phyloP scores from a whole-genome alignment of 2,888 invertebrate genomes.

The Pachydiplax longipennis region DNA sequence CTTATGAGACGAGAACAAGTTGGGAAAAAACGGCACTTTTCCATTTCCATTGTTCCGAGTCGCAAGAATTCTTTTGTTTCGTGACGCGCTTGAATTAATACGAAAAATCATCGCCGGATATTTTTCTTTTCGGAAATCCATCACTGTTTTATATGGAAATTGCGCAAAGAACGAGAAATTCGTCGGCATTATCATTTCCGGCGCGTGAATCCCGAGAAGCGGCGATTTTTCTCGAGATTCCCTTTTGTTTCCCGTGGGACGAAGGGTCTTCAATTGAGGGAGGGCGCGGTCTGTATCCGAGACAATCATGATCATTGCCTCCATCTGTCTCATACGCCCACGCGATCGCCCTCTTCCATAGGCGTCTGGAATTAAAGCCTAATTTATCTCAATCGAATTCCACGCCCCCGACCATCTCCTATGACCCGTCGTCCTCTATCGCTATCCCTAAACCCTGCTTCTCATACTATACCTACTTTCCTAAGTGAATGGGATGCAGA shows the following conservation, averaged over 20 bases:
- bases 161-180: not conserved
- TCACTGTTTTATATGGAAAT: not conserved
- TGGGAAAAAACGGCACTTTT: too few relatives aligned
- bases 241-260: not conserved
- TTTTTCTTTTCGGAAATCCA: too few relatives aligned
- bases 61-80: too few relatives aligned
- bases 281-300: conserved; percentile 26
- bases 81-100: too few relatives aligned
- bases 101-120: too few relatives aligned
- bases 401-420: not conserved
- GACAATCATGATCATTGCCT: conserved; percentile 38
- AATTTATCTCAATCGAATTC: conserved; percentile 43
- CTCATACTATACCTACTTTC: not conserved
- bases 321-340: conserved; percentile 41
- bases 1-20: too few relatives aligned
- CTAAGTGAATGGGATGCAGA: not conserved
- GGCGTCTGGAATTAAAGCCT: conserved; percentile 42
- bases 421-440: not conserved
- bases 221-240: not conserved
- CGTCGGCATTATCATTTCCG: not conserved
- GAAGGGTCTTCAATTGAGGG: conserved; percentile 22
- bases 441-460: not conserved
- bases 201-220: not conserved
- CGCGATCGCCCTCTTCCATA: not conserved
- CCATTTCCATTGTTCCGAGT: too few relatives aligned